Evolutionary conservation across 2,888 invertebrate genomes (phyloP).

Genomic region (Euzophera pinguis): DNA sequence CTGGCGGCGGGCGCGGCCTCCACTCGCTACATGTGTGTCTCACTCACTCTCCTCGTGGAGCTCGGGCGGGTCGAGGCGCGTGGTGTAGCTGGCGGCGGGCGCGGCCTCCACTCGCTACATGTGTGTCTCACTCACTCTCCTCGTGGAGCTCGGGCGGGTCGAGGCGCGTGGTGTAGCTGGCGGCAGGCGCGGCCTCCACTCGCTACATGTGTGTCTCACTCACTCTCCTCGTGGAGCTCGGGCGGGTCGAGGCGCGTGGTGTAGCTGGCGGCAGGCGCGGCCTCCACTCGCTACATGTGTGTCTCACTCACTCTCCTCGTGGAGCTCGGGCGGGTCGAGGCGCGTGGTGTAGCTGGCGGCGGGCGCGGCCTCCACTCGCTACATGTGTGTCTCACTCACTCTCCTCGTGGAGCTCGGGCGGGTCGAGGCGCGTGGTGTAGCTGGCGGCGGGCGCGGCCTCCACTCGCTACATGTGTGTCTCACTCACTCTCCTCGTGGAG

Average conservation of each 20-base stretch:
- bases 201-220: slow-evolving; percentile 36
- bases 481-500: slow-evolving; percentile 56
- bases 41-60: slow-evolving; percentile 56
- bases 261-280: slow-evolving; percentile 48
- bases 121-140: slow-evolving; percentile 48
- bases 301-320: slow-evolving; percentile 57
- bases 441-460: slow-evolving; percentile 48
- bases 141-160: slow-evolving; percentile 41
- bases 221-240: slow-evolving; percentile 50
- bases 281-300: slow-evolving; percentile 47
- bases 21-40: slow-evolving; percentile 38
- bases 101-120: slow-evolving; percentile 53
- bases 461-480: slow-evolving; percentile 38
- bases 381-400: slow-evolving; percentile 38
- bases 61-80: slow-evolving; percentile 43
- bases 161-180: slow-evolving; percentile 57
- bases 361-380: slow-evolving; percentile 56
- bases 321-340: slow-evolving; percentile 36
- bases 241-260: slow-evolving; percentile 53
- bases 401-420: slow-evolving; percentile 41
- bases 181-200: slow-evolving; percentile 53
- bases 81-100: slow-evolving; percentile 52
- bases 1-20: slow-evolving; percentile 48
- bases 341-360: slow-evolving; percentile 57
- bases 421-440: slow-evolving; percentile 60